These are phyloP conservation scores for Epizoanthus rinbou DNA, from an alignment of 92 coral and sea anemone species.

Conservation along the genomic window DNA sequence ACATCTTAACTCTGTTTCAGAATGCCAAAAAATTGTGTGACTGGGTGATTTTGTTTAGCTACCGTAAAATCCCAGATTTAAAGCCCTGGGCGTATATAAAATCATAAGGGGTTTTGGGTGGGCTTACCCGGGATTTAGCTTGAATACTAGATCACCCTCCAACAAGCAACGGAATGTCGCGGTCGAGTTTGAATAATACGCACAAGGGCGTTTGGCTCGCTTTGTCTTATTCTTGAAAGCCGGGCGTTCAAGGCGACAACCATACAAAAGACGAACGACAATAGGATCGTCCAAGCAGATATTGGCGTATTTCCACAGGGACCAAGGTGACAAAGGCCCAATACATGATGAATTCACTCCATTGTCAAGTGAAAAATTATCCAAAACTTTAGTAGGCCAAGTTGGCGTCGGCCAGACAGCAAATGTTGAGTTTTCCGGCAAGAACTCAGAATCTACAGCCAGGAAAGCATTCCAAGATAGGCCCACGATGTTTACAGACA, in stretches of 20 bases:
- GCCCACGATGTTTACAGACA: slow-evolving; percentile 19
- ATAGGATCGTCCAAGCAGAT: slow-evolving; percentile 16
- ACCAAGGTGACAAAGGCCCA: slow-evolving; percentile 16
- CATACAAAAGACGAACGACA: no score
- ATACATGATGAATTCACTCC: slow-evolving; percentile 19
- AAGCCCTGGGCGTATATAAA: no score
- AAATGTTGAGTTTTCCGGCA: slow-evolving; percentile 12
- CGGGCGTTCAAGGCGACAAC: no score
- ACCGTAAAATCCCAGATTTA: no score
- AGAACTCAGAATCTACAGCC: slow-evolving; percentile 6
- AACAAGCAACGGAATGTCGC: no score
- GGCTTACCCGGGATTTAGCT: no score
- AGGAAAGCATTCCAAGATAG: slow-evolving; percentile 16
- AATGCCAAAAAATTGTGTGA: no score
- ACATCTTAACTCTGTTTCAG: no score
- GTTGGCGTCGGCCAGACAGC: slow-evolving; percentile 24
- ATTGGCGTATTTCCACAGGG: not conserved
- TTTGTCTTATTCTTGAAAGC: slow-evolving; percentile 27
- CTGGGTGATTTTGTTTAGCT: no score
- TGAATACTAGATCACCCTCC: no score
- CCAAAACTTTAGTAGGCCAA: slow-evolving; percentile 12
- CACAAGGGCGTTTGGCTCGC: slow-evolving; percentile 35
- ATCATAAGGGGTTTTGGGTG: no score
- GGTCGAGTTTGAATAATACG: slow-evolving; percentile 25
- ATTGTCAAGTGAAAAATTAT: not conserved